A percentile compares a stretch with the other conserved stretches of the same genome.
These are phyloP conservation scores for Diadumene lineata DNA, from an alignment of 92 coral and sea anemone genomes.

Conservation along the genomic window DNA sequence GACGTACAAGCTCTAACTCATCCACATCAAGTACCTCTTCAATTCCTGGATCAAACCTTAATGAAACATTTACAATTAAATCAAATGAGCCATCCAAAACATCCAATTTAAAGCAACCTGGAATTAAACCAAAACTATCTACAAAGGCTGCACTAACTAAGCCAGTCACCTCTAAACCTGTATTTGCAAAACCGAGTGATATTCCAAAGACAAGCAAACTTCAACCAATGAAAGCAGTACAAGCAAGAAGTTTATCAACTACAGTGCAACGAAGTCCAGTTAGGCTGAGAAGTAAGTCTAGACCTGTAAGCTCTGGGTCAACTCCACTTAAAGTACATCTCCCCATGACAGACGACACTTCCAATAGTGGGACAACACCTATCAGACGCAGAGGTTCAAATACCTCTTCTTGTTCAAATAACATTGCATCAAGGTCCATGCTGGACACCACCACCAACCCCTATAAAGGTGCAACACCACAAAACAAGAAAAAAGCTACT, in stretches of 20 bases:
- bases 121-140: constrained; percentile 1
- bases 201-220: constrained; percentile 54
- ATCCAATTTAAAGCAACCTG: constrained; percentile 5
- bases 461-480: constrained; percentile 6
- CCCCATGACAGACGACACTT: constrained; percentile 19
- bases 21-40: constrained; percentile 76
- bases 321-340: constrained; percentile 23
- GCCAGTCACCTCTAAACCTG: constrained; percentile 33
- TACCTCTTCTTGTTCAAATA: background rate
- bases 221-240: constrained; percentile 88
- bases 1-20: constrained; percentile 74
- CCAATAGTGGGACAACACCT: constrained; percentile 12
- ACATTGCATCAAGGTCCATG: background rate
- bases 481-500: background rate
- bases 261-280: constrained; percentile 27
- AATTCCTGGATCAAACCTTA: constrained; percentile 48
- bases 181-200: constrained; percentile 62
- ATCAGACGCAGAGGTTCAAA: constrained; percentile 13
- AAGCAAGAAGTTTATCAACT: constrained; percentile 45
- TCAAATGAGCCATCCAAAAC: background rate
- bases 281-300: constrained; percentile 12
- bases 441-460: background rate
- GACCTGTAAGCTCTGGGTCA: constrained; percentile 38
- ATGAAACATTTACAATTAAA: constrained; percentile 64
- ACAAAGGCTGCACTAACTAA: constrained; percentile 17